Base-by-base conservation (phyloP, 2,888 invertebrate species). In the Ophioninae sp. region DNA sequence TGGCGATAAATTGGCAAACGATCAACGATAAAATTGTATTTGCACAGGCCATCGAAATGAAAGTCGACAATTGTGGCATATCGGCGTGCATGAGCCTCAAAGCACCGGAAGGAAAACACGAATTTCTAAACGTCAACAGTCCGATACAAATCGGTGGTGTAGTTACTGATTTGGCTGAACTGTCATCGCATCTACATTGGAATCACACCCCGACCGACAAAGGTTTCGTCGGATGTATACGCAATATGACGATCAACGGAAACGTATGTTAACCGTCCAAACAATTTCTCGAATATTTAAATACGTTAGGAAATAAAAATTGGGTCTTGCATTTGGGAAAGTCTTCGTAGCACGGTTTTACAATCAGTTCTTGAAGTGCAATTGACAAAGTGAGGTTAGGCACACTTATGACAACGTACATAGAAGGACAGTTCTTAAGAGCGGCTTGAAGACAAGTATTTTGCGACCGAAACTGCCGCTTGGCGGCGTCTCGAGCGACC, bases 191-290 rank as follows among this genome's bases (percentile, higher is more conserved):
- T 44, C 95, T 95, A 79, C 95, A 95, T 77, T 97, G 97, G 97
- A 93, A 94, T 37, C 94, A 96, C 88, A 93, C 94, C 7, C 97
- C 97, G 1, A 95, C 95, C 17, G 94, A 94, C 69, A 94, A 94
- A 84, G 96, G 96, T 81, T 98, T 98, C 92, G 94, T 95, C 67
- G 99, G 99, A 6, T 99, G 99, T 92, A 96, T 99, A 86, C 95
- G 96, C 87, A 98, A 99, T 93, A 95, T 99, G 86, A 96, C 98
- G 0, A 97, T 97, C 91, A 98, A 97, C 90, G 95, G 95, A 86
- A 95, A 94, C 92, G 95, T 95, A 91, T 93, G 94, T 88, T 21
- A 50, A 68, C 13, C 13, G 44, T 13, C 13, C 10, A 44, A 13
- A 44, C 44, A 8, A 44, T 44, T 13, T 30, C 30, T 8, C 20